Evolutionary conservation across 2,888 invertebrate genomes (phyloP).

Genomic region (Apomyelois bistriatella): DNA sequence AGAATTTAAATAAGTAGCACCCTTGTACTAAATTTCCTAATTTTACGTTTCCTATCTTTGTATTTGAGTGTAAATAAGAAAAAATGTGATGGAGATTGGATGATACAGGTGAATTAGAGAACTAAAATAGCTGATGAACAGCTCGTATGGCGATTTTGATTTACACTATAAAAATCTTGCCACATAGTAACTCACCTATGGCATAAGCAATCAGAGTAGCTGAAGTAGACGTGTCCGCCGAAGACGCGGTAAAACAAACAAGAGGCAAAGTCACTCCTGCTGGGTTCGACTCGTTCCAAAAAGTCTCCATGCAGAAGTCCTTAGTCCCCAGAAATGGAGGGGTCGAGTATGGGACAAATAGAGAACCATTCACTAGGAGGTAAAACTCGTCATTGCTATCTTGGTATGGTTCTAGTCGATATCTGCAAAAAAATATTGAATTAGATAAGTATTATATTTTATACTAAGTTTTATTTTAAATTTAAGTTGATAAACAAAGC

Average conservation of each 20-base stretch:
- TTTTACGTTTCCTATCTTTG: no score
- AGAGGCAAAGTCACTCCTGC: conserved; percentile 74
- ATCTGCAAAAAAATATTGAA: conserved; percentile 52
- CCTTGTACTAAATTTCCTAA: no score
- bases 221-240: conserved; percentile 55
- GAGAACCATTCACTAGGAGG: conserved; percentile 79
- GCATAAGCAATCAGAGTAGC: conserved; percentile 61
- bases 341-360: conserved; percentile 71
- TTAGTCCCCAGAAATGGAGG: conserved; percentile 69
- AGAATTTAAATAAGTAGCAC: no score
- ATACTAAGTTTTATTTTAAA: no score
- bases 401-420: conserved; percentile 72
- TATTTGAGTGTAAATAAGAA: no score
- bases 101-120: no score
- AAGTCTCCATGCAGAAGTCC: conserved; percentile 82
- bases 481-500: no score
- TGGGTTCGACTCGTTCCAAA: conserved; percentile 64
- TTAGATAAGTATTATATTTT: background rate
- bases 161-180: background rate
- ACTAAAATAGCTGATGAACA: no score
- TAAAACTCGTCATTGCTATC: conserved; percentile 76
- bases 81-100: no score
- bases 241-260: conserved; percentile 68
- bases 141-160: no score
- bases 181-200: conserved; percentile 42